phyloP scores from a whole-genome alignment of 1,140 invertebrate species.

The Lucilia sericata region DNA sequence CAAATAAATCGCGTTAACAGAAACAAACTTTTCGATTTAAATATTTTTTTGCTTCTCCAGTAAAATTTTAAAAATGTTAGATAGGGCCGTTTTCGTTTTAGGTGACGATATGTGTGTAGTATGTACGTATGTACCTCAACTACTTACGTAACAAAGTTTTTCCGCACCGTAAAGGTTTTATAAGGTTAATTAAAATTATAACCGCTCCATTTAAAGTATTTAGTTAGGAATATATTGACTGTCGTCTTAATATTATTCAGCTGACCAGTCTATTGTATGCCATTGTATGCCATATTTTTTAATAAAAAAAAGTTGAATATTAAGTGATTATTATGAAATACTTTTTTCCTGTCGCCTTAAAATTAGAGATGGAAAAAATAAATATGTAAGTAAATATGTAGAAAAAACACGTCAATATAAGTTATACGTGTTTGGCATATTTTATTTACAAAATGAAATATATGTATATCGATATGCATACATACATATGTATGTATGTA shows the following conservation, averaged over 20 bases:
- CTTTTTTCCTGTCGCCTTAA: slow-evolving; percentile 22
- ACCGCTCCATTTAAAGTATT: neutral
- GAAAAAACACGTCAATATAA: slow-evolving; percentile 24
- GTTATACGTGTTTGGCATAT: neutral
- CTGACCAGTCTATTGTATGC: neutral
- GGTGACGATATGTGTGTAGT: no score
- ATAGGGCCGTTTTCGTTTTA: no score
- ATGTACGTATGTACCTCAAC: neutral
- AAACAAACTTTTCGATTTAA: no score
- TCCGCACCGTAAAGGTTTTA: neutral
- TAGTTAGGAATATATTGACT: neutral
- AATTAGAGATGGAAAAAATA: neutral
- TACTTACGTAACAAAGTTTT: neutral
- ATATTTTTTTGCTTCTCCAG: no score
- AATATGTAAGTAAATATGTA: neutral
- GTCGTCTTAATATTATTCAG: no score
- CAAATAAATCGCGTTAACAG: no score
- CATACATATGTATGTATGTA: neutral
- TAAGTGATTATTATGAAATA: neutral
- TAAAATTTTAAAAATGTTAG: no score
- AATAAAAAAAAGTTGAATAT: neutral
- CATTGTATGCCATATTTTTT: neutral
- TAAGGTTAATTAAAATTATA: neutral
- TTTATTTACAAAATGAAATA: neutral
- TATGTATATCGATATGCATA: neutral